Base-by-base conservation (phyloP, 92 coral and sea anemone species). In the Anthopleura xanthogrammica region DNA sequence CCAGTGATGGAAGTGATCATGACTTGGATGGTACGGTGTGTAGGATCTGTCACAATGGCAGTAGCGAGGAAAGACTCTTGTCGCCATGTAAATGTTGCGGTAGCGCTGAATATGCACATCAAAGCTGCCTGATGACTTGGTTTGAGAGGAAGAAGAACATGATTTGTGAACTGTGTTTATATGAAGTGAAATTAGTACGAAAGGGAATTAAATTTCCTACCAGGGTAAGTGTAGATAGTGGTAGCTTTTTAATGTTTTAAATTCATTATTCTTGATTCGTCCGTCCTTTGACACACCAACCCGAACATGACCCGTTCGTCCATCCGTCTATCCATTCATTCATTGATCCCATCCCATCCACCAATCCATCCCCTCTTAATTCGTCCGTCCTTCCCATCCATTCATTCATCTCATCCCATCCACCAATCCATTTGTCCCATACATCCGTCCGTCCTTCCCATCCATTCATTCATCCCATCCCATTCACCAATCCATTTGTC, bases 71-170 rank as follows among this genome's bases (percentile, higher is more conserved):
- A 80, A 89, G 77, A 23, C 83, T 92, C 3, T 76, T 92, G 1
- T 83, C 89, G 54, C 93, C 92, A 68, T 92, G 97, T 71, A 86
- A 87, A 11, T 92, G 97, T 58, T 78, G 90, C 36, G 97, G 97
- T 2, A 87, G 92, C 19, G 83, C 91, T 16, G 76, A 87, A 66
- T 85, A 50, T 80, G 90, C 89, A 12, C 97, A 92, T 71, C 85
- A 83, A 66, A 79, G 90, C 29, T 92, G 97, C 62, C 71, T 92
- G 17, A 90, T 89, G 42, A 81, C 79, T 8, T 92, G 97, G 97
- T 90, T 90, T 39, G 80, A 66, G 52, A 84, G 57, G 55, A 84
- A 84, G 40, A 57, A 75, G 54, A 50, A 84, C 57, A 84, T 68
- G 80, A 84, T 75, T 11, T 89, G 92, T 54, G 90, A 89, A 43